Evolutionary conservation across 1,140 invertebrate species (phyloP), one percentile per base, ranked within the genome.

Genomic region (Condylostylus longicornis): DNA sequence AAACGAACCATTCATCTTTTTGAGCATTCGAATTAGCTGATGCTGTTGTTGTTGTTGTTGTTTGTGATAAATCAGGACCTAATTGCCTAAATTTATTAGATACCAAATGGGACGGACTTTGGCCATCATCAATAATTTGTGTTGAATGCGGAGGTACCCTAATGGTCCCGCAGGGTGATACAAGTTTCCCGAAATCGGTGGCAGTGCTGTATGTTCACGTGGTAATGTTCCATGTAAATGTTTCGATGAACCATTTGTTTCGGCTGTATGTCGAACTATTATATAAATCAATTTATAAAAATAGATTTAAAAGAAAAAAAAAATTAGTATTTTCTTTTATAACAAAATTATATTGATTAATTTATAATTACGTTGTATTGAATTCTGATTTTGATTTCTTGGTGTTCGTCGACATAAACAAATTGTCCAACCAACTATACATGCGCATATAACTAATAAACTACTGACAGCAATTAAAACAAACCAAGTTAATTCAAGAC

Each of bases 131-230:
- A 55, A 52, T 50, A 53, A 58, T 35, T 50, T 60, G 54, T 48
- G 54, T 58, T 51, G 54, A 51, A 54, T 59, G 65, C 68, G 64
- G 64, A 64, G 66, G 67, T 68, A 68, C 78, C 75, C 77, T 72
- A 71, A 68, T 71, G 69, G 79, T 79, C 79, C 81, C 82, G 74
- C 82, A 87, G 82, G 82, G 82, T 76, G 80, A 76, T 73, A 74
- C 82, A 78, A 84, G 82, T 88, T 87, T 87, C 82, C 82, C 82
- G 80, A 77, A 50, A 54, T 59, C 48, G 63, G 45, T 38, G 63
- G 54, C 53, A 61, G 49, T 49, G 61, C 52, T 49, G 61, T 59
- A 29, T 55, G 53, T 45, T 62, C 49, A 51, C 62, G 48, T 51
- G 61, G 49, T 38, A 59, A 49, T 37, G 55, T 64, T 48, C 54